Evolutionary conservation across 92 coral and sea anemone genomes (phyloP), one percentile per base, ranked within the genome.

Genomic region (Umimayanthus chanpuru): DNA sequence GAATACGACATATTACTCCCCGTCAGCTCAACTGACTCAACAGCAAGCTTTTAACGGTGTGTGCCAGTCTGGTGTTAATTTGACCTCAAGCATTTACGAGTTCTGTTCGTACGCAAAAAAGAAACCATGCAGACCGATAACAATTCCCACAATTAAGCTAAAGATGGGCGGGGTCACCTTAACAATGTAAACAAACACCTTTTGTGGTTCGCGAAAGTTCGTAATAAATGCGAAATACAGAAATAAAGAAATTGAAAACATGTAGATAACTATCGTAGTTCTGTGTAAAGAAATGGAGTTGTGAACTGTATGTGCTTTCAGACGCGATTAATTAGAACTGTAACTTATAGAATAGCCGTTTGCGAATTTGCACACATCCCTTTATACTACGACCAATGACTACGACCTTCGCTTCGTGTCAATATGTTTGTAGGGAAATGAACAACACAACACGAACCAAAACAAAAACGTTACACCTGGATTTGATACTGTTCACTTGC

Each of bases 161-260:
- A 61, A 9, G n/a, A 61, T 18, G 68, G 68, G 68, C 68, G 68
- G 68, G 65, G 66, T 5, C 25, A 3, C 8, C 68, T 61, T 61
- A 61, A 61, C 68, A 18, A 61, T 61, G 68, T 18, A 61, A 61
- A 61, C 68, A 61, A 61, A 20, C n/a, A 61, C 0, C 68, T 18
- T 61, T 61, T 61, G 68, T 61, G 68, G 68, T 61, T 61, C 68
- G n/a, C n/a, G 68, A 61, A 61, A 61, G 68, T 61, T 61, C 68
- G 26, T 20, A 61, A 61, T 18, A 18, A 61, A 61, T 61, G 2
- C n/a, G 1, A 53, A 53, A 53, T 53, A 12, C 58, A 25, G n/a
- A 61, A 53, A 53, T 2, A 47, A 47, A 53, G 8, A 47, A 47
- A 53, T 2, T 61, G 68, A 61, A 61, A 61, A 23, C 23, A 61